These are phyloP conservation scores for Petrolisthes manimaculis DNA, from an alignment of 2,888 invertebrate species.

Conservation along the genomic window DNA sequence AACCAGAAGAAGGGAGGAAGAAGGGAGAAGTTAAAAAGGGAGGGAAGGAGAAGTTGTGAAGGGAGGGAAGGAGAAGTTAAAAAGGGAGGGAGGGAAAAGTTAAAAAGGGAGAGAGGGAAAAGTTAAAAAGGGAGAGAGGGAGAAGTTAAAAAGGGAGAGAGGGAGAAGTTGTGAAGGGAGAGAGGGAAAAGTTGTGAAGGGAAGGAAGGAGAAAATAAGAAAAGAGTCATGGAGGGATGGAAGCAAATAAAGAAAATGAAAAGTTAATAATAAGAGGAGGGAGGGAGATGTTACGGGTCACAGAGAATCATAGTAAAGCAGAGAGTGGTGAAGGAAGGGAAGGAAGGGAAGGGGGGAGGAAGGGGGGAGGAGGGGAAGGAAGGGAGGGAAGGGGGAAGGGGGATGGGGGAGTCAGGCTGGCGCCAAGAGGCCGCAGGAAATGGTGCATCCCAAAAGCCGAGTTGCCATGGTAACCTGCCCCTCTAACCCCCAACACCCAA, in stretches of 20 bases:
- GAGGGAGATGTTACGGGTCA: neutral
- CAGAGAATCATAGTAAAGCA: neutral
- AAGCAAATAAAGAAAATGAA: neutral
- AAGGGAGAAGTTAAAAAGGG: no score
- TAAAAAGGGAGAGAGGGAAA: neutral
- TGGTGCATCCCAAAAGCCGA: conserved; percentile 43
- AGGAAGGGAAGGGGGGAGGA: neutral
- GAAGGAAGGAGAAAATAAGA: neutral
- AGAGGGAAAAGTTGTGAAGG: no score
- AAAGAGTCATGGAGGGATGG: neutral
- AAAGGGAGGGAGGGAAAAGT: no score
- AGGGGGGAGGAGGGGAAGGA: conserved; percentile 17
- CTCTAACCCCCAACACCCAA: conserved; percentile 14
- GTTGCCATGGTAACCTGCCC: conserved; percentile 53
- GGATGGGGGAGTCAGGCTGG: conserved; percentile 21
- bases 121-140: no score
- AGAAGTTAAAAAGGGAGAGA: no score
- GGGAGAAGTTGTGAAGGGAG: neutral
- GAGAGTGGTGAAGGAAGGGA: conserved; percentile 5
- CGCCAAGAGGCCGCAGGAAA: conserved; percentile 59
- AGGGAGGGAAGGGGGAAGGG: neutral
- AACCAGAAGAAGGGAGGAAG: no score
- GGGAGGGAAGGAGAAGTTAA: no score
- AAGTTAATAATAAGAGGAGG: neutral
- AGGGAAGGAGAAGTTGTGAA: no score